A percentile compares a stretch with the other conserved stretches of the same genome.
phyloP scores from a whole-genome alignment of 2,113 vertebrate species.

The Formicarius rufipectus region DNA sequence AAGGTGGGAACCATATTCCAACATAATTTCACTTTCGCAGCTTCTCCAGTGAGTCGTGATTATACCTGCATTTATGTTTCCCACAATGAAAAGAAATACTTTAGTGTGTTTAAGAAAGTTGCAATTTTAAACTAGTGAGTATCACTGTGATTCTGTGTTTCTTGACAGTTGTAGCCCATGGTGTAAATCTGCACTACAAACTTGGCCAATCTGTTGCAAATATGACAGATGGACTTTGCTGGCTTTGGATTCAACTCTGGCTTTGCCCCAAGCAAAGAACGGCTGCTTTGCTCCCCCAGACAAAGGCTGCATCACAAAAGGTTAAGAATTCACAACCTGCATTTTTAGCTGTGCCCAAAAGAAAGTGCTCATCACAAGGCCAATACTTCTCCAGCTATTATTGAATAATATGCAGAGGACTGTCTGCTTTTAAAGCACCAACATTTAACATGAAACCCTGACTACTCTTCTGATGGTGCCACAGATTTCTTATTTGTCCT shows the following conservation, averaged over 20 bases:
- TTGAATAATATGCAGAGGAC: not conserved
- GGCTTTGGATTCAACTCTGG: not conserved
- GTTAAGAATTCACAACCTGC: not conserved
- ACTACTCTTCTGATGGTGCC: not conserved
- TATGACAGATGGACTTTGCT: constrained; percentile 31
- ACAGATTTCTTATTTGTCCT: not conserved
- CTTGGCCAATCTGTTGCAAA: not conserved
- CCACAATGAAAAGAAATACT: not conserved
- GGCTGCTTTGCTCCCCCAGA: not conserved
- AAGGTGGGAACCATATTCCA: not conserved
- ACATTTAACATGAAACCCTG: not conserved
- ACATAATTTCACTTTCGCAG: not conserved
- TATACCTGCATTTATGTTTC: not conserved
- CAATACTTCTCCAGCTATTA: not conserved
- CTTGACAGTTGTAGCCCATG: not conserved
- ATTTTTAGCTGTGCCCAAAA: not conserved
- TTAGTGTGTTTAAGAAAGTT: not conserved
- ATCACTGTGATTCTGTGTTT: not conserved
- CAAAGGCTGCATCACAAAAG: not conserved
- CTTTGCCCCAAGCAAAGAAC: not conserved
- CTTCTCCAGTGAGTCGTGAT: not conserved
- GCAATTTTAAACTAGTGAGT: not conserved
- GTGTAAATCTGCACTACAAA: constrained; percentile 3
- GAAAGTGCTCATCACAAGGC: not conserved
- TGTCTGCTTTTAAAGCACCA: not conserved